Conservation (phyloP, 2,888 invertebrate genomes). For the Tenthredo distinguenda region DNA sequence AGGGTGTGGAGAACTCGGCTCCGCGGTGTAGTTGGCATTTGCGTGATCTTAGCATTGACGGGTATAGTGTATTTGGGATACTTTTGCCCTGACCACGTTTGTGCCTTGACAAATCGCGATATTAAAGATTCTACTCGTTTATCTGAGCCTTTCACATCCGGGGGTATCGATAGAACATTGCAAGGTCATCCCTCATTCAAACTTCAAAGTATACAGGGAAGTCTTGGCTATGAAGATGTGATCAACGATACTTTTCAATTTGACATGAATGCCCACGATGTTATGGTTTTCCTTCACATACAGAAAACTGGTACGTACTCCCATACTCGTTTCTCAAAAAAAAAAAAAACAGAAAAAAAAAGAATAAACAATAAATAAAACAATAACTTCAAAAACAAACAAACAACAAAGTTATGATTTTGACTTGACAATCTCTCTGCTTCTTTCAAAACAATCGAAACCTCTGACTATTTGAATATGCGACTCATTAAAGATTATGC, state of each 20-base stretch:
- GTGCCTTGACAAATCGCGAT: slow-evolving; percentile 86
- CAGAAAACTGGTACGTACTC: slow-evolving; percentile 91
- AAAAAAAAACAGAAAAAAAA: background rate
- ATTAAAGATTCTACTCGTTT: slow-evolving; percentile 72
- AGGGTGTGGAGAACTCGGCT: slow-evolving; percentile 85
- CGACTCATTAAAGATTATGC: background rate
- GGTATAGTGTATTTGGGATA: slow-evolving; percentile 94
- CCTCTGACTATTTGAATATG: background rate
- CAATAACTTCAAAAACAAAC: background rate
- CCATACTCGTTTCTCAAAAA: background rate
- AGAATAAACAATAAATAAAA: background rate
- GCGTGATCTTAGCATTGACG: slow-evolving; percentile 89
- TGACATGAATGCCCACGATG: slow-evolving; percentile 96
- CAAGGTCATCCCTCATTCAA: slow-evolving; percentile 72
- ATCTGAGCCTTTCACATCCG: slow-evolving; percentile 67
- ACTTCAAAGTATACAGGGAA: slow-evolving; percentile 73
- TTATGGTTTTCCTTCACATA: slow-evolving; percentile 98
- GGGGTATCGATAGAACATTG: slow-evolving; percentile 69
- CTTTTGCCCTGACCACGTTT: slow-evolving; percentile 93
- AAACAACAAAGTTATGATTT: background rate
- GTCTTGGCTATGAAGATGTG: slow-evolving; percentile 92
- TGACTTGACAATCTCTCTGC: background rate
- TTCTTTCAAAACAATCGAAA: background rate
- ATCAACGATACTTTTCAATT: slow-evolving; percentile 93
- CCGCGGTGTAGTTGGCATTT: slow-evolving; percentile 89